Percentiles rank a stretch among this genome's conserved stretches.
phyloP scores from a whole-genome alignment of 2,113 vertebrate genomes.

The Narcine bancroftii region DNA sequence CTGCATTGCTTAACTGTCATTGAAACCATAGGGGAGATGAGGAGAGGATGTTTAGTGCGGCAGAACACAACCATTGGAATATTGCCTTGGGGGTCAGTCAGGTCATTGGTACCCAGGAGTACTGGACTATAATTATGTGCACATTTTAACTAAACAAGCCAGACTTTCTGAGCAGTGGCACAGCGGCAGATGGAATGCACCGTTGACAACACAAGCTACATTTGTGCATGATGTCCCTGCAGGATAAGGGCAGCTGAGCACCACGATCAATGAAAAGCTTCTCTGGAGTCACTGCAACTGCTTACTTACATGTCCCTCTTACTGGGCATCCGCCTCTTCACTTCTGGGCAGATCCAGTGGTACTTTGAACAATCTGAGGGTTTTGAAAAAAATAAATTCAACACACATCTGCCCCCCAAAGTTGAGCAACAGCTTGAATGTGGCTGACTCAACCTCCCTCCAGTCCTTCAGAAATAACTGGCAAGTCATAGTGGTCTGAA shows the following conservation, averaged over 20 bases:
- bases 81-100: conserved; percentile 1
- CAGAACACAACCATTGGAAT: background rate
- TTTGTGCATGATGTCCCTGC: background rate
- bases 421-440: no score
- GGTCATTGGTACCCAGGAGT: background rate
- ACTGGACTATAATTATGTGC: background rate
- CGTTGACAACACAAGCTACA: background rate
- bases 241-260: background rate
- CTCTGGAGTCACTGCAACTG: background rate
- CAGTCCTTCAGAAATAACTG: background rate
- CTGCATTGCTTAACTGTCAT: background rate
- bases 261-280: background rate
- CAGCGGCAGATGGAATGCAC: conserved; percentile 11
- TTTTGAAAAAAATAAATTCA: background rate
- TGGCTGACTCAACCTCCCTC: background rate
- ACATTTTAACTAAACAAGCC: background rate
- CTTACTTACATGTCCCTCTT: background rate
- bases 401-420: no score
- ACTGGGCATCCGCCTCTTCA: background rate
- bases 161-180: background rate
- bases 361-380: background rate
- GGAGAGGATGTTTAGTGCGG: background rate
- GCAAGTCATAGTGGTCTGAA: background rate
- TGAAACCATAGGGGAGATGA: background rate
- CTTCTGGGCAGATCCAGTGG: background rate